Base-by-base conservation (phyloP, 2,888 invertebrate genomes). In the Ectemnius lituratus region DNA sequence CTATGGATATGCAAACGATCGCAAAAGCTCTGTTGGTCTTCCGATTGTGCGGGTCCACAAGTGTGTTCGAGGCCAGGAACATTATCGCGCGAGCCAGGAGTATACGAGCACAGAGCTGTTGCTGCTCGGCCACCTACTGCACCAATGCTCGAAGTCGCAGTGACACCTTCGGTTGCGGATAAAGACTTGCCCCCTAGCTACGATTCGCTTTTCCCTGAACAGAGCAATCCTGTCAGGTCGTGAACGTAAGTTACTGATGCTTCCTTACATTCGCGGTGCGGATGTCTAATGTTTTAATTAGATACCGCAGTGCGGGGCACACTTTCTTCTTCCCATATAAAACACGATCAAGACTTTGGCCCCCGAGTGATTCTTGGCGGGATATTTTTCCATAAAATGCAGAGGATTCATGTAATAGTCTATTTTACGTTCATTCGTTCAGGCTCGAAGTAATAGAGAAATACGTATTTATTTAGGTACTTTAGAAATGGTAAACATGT, bases 171-270 rank as follows among this genome's bases (percentile, higher is more conserved):
- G 2, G 89, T 90, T 13, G 89, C 89, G 13, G 92, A 93, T 80
- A 93, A 93, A 82, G 93, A 93, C 88, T 86, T 93, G 69, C 93
- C 93, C 1, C 93, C 93, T 5, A 92, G 93, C 52, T 93, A 93
- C 76, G 93, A 93, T 69, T 92, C 93, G 59, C 85, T 93, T 62
- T 93, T 93, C 83, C 93, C 93, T 1, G 88, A 88, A 73, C 87
- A 86, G 74, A 73, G 86, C 49, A 85, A 85, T 83, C 75, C 88
- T 70, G 75, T 84, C 58, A 82, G 84, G 73, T 81, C 86, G 74
- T 85, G 79, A 84, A 69, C 59, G 20, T 49, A 77, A 66, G 66
- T 73, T 75, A 66, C 67, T 52, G 18, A 59, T 52, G 52, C 58
- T 71, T 63, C 71, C 61, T 67, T 62, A 52, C 70, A 68, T 57